Base-by-base conservation (phyloP, 2,888 invertebrate genomes). In the Polymixis lichenea region DNA sequence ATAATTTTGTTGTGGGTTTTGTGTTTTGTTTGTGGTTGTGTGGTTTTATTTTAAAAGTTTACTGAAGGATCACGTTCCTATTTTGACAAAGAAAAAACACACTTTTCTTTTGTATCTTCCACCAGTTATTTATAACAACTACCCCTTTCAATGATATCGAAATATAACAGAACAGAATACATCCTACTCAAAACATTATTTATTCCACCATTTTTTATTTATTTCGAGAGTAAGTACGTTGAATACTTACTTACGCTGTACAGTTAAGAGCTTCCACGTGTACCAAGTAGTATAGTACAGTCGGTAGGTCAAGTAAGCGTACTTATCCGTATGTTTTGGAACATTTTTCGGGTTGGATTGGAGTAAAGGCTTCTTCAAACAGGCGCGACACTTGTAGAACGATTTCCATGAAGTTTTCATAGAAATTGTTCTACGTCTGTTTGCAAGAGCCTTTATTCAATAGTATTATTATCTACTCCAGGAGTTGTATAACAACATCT, bases 251-350 rank as follows among this genome's bases (percentile, higher is more conserved):
- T 32, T 2, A 32, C 32, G 32, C 32, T 32, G 4, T 32, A 32
- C 32, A 32, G 68, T 32, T 83, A 72, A 83, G 72, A 80, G 76
- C 72, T 60, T 78, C 72, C 78, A 70, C 72, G 69, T 80, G 80
- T 80, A 76, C 0, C n/a, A 15, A 32, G 51, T 60, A 69, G 32
- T 32, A 4, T 32, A 72, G 2, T 66, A 78, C 58, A 55, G 32
- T 78, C 46, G 32, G 32, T 32, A 1, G 32, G 32, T 32, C 32
- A 32, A 32, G 32, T 32, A 32, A 32, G 32, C 32, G 32, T 2
- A 32, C 32, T 32, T 32, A 32, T 2, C 32, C 32, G 32, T 1
- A 32, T n/a, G 4, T 1, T 32, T 32, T 32, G 4, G 4, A 32
- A 32, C 1, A 32, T 2, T 2, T 2, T 2, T 32, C 32, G 4